A percentile compares a stretch with the other conserved stretches of the same genome.
These are phyloP conservation scores for Thymelicus sylvestris DNA, from an alignment of 2,888 invertebrate species.

Conservation along the genomic window DNA sequence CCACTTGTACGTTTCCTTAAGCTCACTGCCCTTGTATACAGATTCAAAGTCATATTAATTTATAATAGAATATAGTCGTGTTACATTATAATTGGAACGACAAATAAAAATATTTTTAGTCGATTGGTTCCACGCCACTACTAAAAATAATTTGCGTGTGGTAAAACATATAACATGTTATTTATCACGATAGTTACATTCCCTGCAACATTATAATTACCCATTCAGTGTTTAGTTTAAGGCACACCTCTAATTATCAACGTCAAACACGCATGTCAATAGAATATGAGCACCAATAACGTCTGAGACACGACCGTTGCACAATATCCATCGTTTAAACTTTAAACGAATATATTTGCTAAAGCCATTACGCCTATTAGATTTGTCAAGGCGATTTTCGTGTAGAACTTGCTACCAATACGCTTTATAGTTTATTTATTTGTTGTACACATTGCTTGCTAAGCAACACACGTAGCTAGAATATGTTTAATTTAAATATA, in stretches of 20 bases:
- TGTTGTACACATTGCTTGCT: no score
- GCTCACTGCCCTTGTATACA: not conserved
- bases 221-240: slow-evolving; percentile 7
- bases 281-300: slow-evolving; percentile 47
- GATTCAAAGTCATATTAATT: not conserved
- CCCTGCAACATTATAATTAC: not conserved
- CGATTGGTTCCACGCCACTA: no score
- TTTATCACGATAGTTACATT: slow-evolving; percentile 1
- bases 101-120: not conserved
- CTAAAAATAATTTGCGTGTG: no score
- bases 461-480: no score
- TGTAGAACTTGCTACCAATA: slow-evolving; percentile 47
- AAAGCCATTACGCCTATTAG: slow-evolving; percentile 71
- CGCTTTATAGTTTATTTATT: not conserved
- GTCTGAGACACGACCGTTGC: slow-evolving; percentile 65
- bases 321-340: slow-evolving; percentile 67
- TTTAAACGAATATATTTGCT: slow-evolving; percentile 75
- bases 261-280: slow-evolving; percentile 38
- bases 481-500: no score
- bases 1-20: slow-evolving; percentile 3
- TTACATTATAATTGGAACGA: no score
- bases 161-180: not conserved
- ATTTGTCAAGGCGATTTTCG: slow-evolving; percentile 77
- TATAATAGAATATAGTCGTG: no score
- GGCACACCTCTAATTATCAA: slow-evolving; percentile 21